phyloP scores from a whole-genome alignment of 2,888 invertebrate species.

The Melikaiella ostensackeni region DNA sequence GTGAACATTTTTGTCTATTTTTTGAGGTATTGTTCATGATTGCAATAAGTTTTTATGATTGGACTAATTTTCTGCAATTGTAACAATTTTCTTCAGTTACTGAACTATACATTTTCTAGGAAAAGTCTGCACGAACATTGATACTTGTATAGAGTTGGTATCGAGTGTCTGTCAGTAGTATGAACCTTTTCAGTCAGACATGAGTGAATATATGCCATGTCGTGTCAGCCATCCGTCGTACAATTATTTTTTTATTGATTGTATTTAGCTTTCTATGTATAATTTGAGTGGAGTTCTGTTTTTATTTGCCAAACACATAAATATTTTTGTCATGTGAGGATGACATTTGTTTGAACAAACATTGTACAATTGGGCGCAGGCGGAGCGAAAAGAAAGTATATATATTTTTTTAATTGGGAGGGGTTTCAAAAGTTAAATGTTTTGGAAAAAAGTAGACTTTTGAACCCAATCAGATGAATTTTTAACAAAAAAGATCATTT shows the following conservation, averaged over 20 bases:
- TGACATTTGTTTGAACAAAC: no score
- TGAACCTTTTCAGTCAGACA: not conserved
- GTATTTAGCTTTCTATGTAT: not conserved
- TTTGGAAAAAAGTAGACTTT: no score
- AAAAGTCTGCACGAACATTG: not conserved
- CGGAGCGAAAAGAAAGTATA: no score
- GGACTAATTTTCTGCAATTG: not conserved
- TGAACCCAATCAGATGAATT: no score
- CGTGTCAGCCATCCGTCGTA: no score
- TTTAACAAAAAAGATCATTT: no score
- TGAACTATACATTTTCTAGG: not conserved
- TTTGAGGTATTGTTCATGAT: not conserved
- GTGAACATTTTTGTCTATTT: not conserved
- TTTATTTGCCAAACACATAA: not conserved
- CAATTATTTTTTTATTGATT: conserved; percentile 4
- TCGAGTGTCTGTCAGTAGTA: not conserved
- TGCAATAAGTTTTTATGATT: not conserved
- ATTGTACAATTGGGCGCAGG: no score
- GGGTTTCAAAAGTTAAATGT: no score
- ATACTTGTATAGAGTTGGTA: not conserved
- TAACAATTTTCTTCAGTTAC: not conserved
- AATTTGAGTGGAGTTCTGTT: not conserved
- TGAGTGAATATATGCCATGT: conserved; percentile 1
- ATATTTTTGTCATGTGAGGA: not conserved
- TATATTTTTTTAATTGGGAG: no score